Percentiles rank a stretch among this genome's conserved stretches.
These are phyloP conservation scores for Limosa lapponica DNA, from an alignment of 2,797 vertebrate genomes.

Conservation along the genomic window DNA sequence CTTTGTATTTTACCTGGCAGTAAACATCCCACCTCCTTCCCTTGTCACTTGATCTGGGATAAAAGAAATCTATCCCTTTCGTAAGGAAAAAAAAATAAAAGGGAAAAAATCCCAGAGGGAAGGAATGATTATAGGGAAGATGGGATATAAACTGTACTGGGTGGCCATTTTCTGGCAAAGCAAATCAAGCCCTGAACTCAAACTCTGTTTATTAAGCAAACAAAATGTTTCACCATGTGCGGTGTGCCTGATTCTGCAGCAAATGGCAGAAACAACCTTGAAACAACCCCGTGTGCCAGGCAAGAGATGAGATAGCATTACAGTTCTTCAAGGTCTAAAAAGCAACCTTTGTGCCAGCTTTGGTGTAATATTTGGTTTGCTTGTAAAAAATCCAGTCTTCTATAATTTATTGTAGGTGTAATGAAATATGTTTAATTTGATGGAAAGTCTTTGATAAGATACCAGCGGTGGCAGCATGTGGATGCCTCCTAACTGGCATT, in stretches of 20 bases:
- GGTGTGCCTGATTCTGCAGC: neutral
- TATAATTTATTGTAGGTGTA: slow-evolving; percentile 52
- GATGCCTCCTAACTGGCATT: slow-evolving; percentile 38
- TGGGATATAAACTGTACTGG: neutral
- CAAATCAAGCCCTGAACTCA: neutral
- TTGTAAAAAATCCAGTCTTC: slow-evolving; percentile 9
- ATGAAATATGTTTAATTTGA: slow-evolving; percentile 68
- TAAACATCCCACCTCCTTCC: slow-evolving; percentile 29
- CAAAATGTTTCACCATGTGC: neutral
- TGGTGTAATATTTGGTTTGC: neutral
- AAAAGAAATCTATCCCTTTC: slow-evolving; percentile 68
- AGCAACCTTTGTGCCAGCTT: neutral
- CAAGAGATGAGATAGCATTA: neutral
- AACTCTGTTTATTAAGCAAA: slow-evolving; percentile 8
- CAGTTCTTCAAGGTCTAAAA: neutral
- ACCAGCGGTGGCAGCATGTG: neutral
- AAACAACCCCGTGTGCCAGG: neutral
- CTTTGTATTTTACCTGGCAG: slow-evolving; percentile 50
- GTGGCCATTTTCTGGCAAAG: neutral
- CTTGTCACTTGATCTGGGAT: slow-evolving; percentile 79
- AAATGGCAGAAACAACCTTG: neutral
- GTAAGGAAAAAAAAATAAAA: neutral
- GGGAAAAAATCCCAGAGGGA: neutral
- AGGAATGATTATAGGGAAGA: neutral
- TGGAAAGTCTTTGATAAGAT: slow-evolving; percentile 58